Evolutionary conservation across 2,888 invertebrate genomes (phyloP), one percentile per base, ranked within the genome.

Genomic region (Dasysyrphus albostriatus): DNA sequence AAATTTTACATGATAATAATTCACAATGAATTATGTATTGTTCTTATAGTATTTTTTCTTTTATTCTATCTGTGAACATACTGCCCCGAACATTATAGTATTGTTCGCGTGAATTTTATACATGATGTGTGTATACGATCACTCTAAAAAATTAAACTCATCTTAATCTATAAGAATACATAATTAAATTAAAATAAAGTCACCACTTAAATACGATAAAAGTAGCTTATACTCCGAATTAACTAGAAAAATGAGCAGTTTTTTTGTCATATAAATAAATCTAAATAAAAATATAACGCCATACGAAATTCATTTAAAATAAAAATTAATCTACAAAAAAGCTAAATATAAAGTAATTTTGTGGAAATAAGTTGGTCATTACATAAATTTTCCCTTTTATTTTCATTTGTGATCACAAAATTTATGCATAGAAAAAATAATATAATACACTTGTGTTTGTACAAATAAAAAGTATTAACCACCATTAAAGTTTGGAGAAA

Each of bases 221-320:
- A 82, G 56, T 61, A 82, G 69, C 77, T 82, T 82, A 85, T 70
- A 54, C 78, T 87, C 75, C 75, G 82, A 65, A 78, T 87, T 87
- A 58, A 83, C 87, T 87, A 87, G 65, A 77, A 69, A 78, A 70
- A 74, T 58, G 51, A 87, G 76, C 67, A 69, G 76, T 78, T 32
- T 39, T 19, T n/a, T 42, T 1, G 9, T n/a, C 3, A 29, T 39
- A 83, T 78, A 78, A 78, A 78, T 78, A 74, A 85, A 19, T 63
- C 69, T 78, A 78, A 78, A 74, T 58, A 49, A 16, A 83, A 61
- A 29, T 24, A 54, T 0, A 47, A 58, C 29, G 37, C 42, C 29
- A 65, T 29, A 49, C 16, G 29, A 16, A 67, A 39, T 82, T 82
- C 14, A 81, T 63, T 70, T 78, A 83, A 78, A 73, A 58, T 59